These are phyloP conservation scores for Parnassius mnemosyne DNA, from an alignment of 2,888 invertebrate genomes.

Conservation along the genomic window DNA sequence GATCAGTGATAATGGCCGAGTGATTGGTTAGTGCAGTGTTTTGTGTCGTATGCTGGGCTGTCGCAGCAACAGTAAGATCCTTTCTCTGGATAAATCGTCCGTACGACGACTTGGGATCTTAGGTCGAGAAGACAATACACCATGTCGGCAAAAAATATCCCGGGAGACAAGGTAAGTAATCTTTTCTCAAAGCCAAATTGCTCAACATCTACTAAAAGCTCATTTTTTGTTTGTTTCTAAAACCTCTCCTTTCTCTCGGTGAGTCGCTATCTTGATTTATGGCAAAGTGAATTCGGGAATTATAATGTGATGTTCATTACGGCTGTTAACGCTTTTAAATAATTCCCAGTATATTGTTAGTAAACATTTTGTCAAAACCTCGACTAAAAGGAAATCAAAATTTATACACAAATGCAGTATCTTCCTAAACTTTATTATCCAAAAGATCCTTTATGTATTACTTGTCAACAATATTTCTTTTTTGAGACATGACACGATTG, in stretches of 20 bases:
- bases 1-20: conserved; percentile 78
- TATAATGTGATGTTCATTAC: neutral
- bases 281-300: neutral
- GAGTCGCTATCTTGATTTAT: conserved; percentile 38
- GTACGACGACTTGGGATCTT: conserved; percentile 73
- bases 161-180: conserved; percentile 87
- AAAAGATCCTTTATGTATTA: too few species aligned
- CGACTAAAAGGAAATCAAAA: too few species aligned
- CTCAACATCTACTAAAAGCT: conserved; percentile 36
- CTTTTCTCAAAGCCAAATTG: conserved; percentile 23
- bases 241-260: conserved; percentile 64
- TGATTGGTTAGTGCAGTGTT: conserved; percentile 77
- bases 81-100: conserved; percentile 77
- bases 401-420: too few species aligned
- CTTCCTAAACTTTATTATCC: too few species aligned
- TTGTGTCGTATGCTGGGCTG: conserved; percentile 78
- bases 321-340: neutral
- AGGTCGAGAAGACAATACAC: conserved; percentile 70
- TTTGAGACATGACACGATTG: too few species aligned
- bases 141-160: conserved; percentile 90
- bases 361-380: conserved; percentile 11
- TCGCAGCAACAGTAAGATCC: conserved; percentile 74
- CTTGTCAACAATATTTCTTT: too few species aligned
- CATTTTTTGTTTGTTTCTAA: conserved; percentile 62
- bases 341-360: conserved; percentile 15